Conservation (phyloP, 2,797 vertebrate species). For the Betta splendens region DNA sequence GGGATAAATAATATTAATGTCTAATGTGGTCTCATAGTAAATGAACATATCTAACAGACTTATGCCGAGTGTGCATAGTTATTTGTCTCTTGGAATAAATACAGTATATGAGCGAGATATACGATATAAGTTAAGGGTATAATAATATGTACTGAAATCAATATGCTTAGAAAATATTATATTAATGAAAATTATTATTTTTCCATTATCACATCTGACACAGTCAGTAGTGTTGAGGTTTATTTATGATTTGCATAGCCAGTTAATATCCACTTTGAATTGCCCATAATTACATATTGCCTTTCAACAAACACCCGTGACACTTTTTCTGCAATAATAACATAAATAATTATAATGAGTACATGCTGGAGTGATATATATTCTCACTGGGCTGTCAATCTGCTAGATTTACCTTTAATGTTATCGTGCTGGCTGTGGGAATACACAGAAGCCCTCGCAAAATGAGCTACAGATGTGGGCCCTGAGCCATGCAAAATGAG, state of each 20-base stretch:
- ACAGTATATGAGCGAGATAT: too few species aligned
- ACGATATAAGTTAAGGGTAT: too few species aligned
- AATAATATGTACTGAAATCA: neutral
- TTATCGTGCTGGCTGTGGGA: constrained; percentile 74
- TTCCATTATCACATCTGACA: constrained; percentile 1
- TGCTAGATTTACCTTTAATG: constrained; percentile 72
- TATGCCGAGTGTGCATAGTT: too few species aligned
- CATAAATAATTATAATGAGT: constrained; percentile 46
- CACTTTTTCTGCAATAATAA: constrained; percentile 42
- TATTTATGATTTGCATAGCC: constrained; percentile 30
- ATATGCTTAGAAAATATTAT: neutral
- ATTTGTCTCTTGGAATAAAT: too few species aligned
- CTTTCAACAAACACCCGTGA: constrained; percentile 36
- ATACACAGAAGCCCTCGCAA: constrained; percentile 66
- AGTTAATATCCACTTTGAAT: constrained; percentile 18
- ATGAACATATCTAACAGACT: too few species aligned
- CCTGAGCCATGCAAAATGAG: constrained; percentile 57
- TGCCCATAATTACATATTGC: constrained; percentile 20
- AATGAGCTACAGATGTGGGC: constrained; percentile 80
- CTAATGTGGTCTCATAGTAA: constrained; percentile 3
- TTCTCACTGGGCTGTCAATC: constrained; percentile 52
- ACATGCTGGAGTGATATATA: constrained; percentile 32
- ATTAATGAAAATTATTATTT: constrained; percentile 22
- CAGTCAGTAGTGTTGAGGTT: constrained; percentile 7
- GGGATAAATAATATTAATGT: constrained; percentile 5